phyloP scores from a whole-genome alignment of 2,113 vertebrate species.

The Murina feae region DNA sequence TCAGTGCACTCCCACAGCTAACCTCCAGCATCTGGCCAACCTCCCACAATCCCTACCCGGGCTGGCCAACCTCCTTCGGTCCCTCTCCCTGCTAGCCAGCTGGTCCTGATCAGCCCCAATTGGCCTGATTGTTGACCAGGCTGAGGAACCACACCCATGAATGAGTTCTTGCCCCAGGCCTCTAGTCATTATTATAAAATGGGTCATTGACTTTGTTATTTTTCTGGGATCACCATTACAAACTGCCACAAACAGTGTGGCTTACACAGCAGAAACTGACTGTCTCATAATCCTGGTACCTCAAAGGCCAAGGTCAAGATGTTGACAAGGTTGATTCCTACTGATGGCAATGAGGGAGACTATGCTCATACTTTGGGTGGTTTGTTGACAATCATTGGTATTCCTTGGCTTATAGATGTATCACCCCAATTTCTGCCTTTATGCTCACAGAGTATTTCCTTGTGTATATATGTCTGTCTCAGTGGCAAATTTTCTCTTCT shows the following conservation, averaged over 20 bases:
- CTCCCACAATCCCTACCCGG: too few relatives aligned
- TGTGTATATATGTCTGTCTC: background rate
- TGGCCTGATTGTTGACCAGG: too few relatives aligned
- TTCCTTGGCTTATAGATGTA: background rate
- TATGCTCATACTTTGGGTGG: background rate
- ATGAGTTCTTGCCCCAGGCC: too few relatives aligned
- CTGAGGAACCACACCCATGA: too few relatives aligned
- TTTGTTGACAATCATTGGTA: background rate
- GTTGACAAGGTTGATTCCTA: background rate
- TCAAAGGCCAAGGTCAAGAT: background rate
- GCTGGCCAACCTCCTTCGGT: too few relatives aligned
- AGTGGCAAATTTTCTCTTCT: background rate
- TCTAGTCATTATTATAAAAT: background rate
- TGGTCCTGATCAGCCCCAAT: too few relatives aligned
- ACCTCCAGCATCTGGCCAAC: too few relatives aligned
- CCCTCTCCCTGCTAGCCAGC: too few relatives aligned
- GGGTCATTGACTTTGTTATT: background rate
- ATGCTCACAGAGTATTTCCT: background rate
- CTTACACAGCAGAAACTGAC: background rate
- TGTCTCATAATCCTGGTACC: background rate
- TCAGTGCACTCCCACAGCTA: too few relatives aligned
- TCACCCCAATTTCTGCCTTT: background rate
- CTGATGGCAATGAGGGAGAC: background rate
- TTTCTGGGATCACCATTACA: background rate
- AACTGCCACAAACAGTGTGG: background rate